Conservation (phyloP, 2,113 vertebrate species). For the Ondatra zibethicus region DNA sequence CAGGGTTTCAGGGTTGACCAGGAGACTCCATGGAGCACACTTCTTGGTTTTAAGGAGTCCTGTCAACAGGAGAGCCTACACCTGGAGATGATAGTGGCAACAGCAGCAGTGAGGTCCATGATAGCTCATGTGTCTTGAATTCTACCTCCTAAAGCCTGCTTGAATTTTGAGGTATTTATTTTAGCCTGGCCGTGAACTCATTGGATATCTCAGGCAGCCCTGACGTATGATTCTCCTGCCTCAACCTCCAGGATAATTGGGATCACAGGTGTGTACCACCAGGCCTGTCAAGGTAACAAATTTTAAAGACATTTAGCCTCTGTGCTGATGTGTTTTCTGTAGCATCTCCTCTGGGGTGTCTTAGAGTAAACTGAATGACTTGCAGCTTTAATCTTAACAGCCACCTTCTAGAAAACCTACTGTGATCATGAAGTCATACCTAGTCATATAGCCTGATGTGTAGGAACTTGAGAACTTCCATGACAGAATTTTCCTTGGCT, state of each 20-base stretch:
- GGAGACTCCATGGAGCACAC: neutral
- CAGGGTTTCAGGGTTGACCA: neutral
- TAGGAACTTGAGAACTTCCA: neutral
- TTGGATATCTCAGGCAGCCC: neutral
- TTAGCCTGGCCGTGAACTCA: neutral
- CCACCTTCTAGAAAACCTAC: neutral
- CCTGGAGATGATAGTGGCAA: neutral
- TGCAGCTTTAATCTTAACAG: neutral
- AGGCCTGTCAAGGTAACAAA: neutral
- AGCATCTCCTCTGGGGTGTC: neutral
- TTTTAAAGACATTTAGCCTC: neutral
- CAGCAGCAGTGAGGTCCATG: neutral
- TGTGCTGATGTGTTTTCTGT: neutral
- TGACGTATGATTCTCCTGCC: neutral
- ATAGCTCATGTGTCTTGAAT: neutral
- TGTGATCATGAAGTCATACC: constrained; percentile 20
- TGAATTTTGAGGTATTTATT: neutral
- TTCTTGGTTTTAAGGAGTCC: neutral
- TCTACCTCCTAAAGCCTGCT: neutral
- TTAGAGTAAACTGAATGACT: neutral
- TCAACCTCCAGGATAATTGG: neutral
- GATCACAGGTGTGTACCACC: neutral
- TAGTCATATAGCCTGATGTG: neutral
- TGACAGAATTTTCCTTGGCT: neutral
- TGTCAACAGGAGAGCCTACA: neutral